phyloP scores from a whole-genome alignment of 2,113 vertebrate genomes.

The Camelus dromedarius region DNA sequence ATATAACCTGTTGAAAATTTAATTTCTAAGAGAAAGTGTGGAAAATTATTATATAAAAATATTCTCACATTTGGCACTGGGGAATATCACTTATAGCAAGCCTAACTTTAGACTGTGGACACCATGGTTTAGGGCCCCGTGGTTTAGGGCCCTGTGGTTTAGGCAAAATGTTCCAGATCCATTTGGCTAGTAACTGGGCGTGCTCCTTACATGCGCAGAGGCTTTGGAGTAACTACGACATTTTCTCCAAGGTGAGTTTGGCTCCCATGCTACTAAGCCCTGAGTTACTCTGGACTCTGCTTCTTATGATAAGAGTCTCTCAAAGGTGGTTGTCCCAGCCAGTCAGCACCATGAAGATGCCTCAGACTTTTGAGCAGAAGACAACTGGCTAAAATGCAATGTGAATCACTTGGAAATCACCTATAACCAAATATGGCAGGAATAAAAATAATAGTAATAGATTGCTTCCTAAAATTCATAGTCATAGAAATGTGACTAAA shows the following conservation, averaged over 20 bases:
- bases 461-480: neutral
- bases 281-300: neutral
- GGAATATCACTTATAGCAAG: neutral
- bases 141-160: neutral
- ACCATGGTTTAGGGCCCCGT: neutral
- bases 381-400: neutral
- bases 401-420: neutral
- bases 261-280: neutral
- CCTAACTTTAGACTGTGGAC: neutral
- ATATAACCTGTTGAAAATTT: neutral
- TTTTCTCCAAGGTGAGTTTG: neutral
- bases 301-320: neutral
- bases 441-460: neutral
- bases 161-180: neutral
- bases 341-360: neutral
- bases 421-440: neutral
- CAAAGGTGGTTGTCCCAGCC: neutral
- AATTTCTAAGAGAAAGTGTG: slow-evolving; percentile 13
- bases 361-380: neutral
- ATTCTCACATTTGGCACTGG: neutral
- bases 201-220: neutral
- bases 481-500: neutral
- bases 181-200: neutral
- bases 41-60: neutral
- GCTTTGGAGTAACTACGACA: neutral